Evolutionary conservation across 2,797 vertebrate genomes (phyloP), one percentile per base, ranked within the genome.

Genomic region (Caiman crocodilus): DNA sequence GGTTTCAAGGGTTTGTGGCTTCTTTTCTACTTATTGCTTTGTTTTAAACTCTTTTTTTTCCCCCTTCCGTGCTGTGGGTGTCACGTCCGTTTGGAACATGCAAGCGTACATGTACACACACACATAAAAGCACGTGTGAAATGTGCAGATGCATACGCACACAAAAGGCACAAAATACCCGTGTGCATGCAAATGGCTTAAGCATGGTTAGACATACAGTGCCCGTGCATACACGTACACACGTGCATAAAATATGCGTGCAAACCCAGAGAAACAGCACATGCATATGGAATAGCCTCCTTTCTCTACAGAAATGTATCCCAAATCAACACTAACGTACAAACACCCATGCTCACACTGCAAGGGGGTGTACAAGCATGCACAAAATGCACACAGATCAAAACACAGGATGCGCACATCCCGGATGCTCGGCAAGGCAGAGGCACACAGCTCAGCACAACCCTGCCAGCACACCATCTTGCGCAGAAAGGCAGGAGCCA

Each of bases 31-130:
- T 32, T 30, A n/a, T 81, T 60, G 42, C 10, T 50, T 50, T 50
- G 30, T 50, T 28, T 32, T 56, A 76, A 76, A 30, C 12, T 26
- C 12, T 21, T 61, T 57, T 57, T 76, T 57, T 76, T 15, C 28
- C 9, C 55, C 20, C 78, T 83, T 73, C 57, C 5, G 25, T 50
- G 71, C 61, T n/a, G 32, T n/a, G 55, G 35, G 18, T 61, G 1
- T 23, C 14, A 20, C 17, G 30, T 14, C 21, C 23, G 12, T 74
- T 28, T n/a, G 42, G 42, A 78, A 2, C 18, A 20, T 0, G 0
- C 3, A 4, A 23, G 9, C 5, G 15, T 61, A 65, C 0, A 0
- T 0, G 0, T n/a, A 7, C n/a, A 28, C 64, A 26, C 0, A 0
- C 14, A 59, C n/a, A 30, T 57, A 50, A 50, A 50, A 3, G 42